These are phyloP conservation scores for Calliphora vicina DNA, from an alignment of 1,140 invertebrate genomes.

Conservation along the genomic window DNA sequence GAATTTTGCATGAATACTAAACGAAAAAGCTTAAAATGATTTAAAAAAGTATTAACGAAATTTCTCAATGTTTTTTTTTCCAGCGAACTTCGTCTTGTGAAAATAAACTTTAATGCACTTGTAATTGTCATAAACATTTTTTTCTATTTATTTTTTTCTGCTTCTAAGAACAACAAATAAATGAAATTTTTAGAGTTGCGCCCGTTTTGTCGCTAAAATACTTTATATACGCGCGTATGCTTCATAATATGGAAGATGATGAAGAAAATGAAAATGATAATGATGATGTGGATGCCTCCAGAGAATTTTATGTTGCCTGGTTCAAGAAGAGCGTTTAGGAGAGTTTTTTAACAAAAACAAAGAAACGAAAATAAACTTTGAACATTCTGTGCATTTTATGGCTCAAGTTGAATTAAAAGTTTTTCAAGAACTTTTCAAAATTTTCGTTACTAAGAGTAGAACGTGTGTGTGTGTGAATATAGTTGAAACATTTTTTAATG, in stretches of 20 bases:
- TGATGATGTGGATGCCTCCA: conserved; percentile 1
- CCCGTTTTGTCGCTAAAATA: not conserved
- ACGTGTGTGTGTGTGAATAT: not conserved
- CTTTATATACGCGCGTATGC: not conserved
- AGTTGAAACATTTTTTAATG: not conserved
- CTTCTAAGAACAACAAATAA: conserved; percentile 7
- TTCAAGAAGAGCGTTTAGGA: too few relatives aligned
- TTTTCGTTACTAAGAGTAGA: not conserved
- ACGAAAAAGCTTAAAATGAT: conserved; percentile 25
- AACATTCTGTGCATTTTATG: conserved; percentile 32
- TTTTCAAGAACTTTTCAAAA: conserved; percentile 16
- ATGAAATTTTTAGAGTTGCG: not conserved
- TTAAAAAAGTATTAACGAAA: conserved; percentile 25
- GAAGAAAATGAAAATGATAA: not conserved
- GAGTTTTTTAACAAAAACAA: not conserved
- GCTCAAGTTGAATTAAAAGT: conserved; percentile 32
- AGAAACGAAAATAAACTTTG: not conserved
- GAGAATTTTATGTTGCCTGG: not conserved
- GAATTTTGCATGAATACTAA: not conserved
- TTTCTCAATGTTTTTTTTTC: not conserved
- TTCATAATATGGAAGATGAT: not conserved
- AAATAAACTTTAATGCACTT: conserved; percentile 29
- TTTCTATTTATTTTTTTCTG: not conserved
- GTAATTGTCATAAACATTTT: conserved; percentile 34
- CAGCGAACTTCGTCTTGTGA: not conserved